Conservation (phyloP, 2,113 vertebrate genomes). For the Sylvietta virens region DNA sequence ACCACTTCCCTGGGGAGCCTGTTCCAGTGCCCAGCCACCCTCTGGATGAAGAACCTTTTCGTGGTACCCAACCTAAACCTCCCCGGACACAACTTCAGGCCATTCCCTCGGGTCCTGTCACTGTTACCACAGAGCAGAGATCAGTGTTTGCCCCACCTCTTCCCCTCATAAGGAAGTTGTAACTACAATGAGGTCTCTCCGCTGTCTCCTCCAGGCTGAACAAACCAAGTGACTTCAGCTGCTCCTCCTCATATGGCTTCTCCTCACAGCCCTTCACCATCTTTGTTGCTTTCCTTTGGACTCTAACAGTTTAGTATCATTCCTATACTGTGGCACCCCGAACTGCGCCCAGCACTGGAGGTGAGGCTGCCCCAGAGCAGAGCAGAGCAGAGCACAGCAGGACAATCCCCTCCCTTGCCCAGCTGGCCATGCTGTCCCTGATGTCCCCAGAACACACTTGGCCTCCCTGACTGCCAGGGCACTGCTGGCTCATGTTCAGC, state of each 20-base stretch:
- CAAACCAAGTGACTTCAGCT: neutral
- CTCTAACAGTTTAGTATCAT: neutral
- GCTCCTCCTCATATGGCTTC: fast-evolving
- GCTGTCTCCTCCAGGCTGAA: too few species aligned
- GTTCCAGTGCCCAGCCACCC: fast-evolving
- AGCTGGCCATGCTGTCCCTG: neutral
- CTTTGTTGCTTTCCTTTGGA: neutral
- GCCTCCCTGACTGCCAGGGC: neutral
- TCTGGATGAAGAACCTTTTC: neutral
- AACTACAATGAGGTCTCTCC: neutral
- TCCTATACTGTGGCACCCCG: fast-evolving
- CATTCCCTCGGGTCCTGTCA: fast-evolving
- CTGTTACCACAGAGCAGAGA: neutral
- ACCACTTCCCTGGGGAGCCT: fast-evolving
- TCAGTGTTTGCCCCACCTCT: neutral
- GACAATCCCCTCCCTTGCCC: neutral
- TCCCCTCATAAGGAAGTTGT: neutral
- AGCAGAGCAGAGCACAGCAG: too few species aligned
- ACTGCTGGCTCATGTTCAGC: neutral
- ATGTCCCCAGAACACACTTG: neutral
- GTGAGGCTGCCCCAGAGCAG: neutral
- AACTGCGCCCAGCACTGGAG: neutral
- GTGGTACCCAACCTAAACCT: fast-evolving
- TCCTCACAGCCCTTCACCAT: fast-evolving
- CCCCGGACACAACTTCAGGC: neutral